These are phyloP conservation scores for Drosophila aff. DNA, from an alignment of 1,140 invertebrate genomes.

Conservation along the genomic window DNA sequence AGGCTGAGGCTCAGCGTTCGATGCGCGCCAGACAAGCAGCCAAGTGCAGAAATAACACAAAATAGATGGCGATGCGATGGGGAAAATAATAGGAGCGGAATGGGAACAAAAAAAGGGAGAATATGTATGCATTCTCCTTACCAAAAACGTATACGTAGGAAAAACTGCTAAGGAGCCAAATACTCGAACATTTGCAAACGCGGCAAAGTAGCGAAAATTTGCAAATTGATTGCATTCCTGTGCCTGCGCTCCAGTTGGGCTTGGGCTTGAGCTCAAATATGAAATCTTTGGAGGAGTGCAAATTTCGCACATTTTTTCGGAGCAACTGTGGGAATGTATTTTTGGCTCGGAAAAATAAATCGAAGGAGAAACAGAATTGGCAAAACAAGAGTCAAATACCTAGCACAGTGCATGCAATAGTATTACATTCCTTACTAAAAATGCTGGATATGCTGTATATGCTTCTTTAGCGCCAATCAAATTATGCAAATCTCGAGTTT, in stretches of 20 bases:
- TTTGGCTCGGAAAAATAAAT: slow-evolving; percentile 3
- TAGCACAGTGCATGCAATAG: slow-evolving; percentile 22
- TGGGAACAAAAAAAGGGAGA: slow-evolving; percentile 29
- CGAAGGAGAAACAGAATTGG: slow-evolving; percentile 29
- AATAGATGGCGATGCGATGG: slow-evolving; percentile 61
- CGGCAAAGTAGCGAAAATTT: slow-evolving; percentile 84
- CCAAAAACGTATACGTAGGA: slow-evolving; percentile 16
- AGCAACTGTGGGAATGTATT: slow-evolving; percentile 65
- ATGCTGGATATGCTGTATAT: neutral
- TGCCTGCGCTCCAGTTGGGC: slow-evolving; percentile 47
- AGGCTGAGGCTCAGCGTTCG: slow-evolving; percentile 51
- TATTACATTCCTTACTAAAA: slow-evolving; percentile 45
- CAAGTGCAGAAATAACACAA: slow-evolving; percentile 79
- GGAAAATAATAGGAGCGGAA: slow-evolving; percentile 41
- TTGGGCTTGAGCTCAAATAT: slow-evolving; percentile 30
- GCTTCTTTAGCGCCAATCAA: slow-evolving; percentile 40
- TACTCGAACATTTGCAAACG: slow-evolving; percentile 81
- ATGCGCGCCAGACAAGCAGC: slow-evolving; percentile 69
- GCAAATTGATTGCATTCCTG: slow-evolving; percentile 85
- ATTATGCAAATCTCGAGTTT: slow-evolving; percentile 67
- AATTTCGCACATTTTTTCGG: slow-evolving; percentile 72
- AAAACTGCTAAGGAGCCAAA: slow-evolving; percentile 79
- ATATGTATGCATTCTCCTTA: slow-evolving; percentile 20
- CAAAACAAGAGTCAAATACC: slow-evolving; percentile 30
- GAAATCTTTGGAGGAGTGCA: slow-evolving; percentile 61